phyloP scores from a whole-genome alignment of 2,888 invertebrate genomes.

The Leptinotarsa peninsularis region DNA sequence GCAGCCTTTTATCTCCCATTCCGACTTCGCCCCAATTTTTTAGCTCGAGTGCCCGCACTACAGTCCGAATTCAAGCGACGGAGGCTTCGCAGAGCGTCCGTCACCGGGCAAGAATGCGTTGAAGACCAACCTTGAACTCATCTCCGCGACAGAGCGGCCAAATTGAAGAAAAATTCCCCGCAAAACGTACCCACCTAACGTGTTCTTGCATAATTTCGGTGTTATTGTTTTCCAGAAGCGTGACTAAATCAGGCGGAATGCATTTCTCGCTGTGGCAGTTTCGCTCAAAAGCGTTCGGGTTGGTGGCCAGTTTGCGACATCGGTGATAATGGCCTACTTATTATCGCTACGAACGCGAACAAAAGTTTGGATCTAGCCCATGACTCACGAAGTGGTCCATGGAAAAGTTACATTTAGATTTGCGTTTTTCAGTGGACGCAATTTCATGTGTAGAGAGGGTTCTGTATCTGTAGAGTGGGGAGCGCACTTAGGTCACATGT shows the following conservation, averaged over 20 bases:
- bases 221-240: conserved; percentile 30
- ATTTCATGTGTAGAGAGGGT: too few relatives aligned
- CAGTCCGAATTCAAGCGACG: conserved; percentile 2
- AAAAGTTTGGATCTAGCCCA: not conserved
- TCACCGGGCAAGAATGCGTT: conserved; percentile 9
- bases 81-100: conserved; percentile 1
- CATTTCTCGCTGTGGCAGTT: conserved; percentile 8
- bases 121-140: conserved; percentile 39
- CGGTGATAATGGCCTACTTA: conserved; percentile 24
- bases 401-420: too few relatives aligned
- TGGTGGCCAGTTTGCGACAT: conserved; percentile 20
- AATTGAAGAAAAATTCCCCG: conserved; percentile 31
- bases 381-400: not conserved
- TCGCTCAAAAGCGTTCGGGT: conserved; percentile 22
- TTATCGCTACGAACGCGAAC: conserved; percentile 1
- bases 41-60: not conserved
- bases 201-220: conserved; percentile 38
- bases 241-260: conserved; percentile 24
- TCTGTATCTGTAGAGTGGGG: too few relatives aligned
- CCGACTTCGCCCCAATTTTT: too few relatives aligned
- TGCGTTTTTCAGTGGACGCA: too few relatives aligned
- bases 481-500: too few relatives aligned
- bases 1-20: too few relatives aligned
- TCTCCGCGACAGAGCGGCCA: conserved; percentile 34
- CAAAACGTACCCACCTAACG: conserved; percentile 23